Evolutionary conservation across 2,888 invertebrate genomes (phyloP).

Genomic region (Oscheius onirici): DNA sequence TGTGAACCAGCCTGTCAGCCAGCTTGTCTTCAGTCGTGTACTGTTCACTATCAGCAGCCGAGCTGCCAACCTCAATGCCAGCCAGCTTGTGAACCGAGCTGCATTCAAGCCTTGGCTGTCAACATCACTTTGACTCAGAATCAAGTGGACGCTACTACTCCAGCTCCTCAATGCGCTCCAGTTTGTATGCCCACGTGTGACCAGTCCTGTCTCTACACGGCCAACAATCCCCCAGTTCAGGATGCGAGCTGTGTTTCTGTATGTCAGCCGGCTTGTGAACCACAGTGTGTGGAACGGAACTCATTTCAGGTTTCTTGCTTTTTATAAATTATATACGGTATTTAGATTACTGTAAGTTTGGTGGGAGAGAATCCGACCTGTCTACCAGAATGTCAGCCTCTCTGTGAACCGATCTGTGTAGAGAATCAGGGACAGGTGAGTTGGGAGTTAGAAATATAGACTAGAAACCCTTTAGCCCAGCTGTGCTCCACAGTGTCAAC

Average conservation of each 20-base stretch:
- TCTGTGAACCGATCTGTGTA: conserved; percentile 33
- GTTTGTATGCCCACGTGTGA: conserved; percentile 25
- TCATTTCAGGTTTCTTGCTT: conserved; percentile 12
- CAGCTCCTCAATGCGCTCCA: conserved; percentile 18
- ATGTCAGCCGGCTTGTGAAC: conserved; percentile 36
- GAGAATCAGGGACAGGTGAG: conserved; percentile 6
- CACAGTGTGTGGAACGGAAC: conserved; percentile 29
- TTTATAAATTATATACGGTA: neutral
- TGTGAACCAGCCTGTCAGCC: conserved; percentile 42
- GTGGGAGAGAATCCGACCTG: conserved; percentile 24
- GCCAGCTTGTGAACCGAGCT: conserved; percentile 18
- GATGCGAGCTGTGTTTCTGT: conserved; percentile 4
- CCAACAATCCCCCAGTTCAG: neutral
- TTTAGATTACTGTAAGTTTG: neutral
- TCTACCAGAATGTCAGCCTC: conserved; percentile 32
- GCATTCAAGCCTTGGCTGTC: conserved; percentile 6
- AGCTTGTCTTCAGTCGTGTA: conserved; percentile 21
- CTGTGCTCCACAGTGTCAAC: conserved; percentile 52
- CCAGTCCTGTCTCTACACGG: conserved; percentile 2
- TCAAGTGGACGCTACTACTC: neutral
- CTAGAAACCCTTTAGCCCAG: neutral
- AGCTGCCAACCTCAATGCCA: conserved; percentile 29
- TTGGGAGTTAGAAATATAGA: too few relatives aligned
- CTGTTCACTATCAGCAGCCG: conserved; percentile 6
- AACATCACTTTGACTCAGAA: conserved; percentile 14